Conservation (phyloP, 2,113 vertebrate species). For the Pluvialis apricaria region DNA sequence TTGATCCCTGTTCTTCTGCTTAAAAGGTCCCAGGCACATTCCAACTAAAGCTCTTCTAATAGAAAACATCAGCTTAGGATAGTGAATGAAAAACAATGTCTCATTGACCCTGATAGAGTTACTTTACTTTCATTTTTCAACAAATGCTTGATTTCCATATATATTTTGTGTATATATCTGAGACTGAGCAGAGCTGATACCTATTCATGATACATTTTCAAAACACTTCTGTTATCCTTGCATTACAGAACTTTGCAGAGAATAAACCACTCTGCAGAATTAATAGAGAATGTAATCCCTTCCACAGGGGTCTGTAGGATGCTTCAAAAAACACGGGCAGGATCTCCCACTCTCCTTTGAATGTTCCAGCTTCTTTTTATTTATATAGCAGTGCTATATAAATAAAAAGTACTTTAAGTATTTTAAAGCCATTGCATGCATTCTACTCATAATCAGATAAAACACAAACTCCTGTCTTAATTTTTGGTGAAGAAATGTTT, state of each 20-base stretch:
- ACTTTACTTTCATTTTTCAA: background rate
- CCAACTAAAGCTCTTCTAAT: background rate
- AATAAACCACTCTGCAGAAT: background rate
- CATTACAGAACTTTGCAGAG: background rate
- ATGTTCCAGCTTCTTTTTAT: background rate
- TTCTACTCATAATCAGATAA: background rate
- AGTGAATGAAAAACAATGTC: background rate
- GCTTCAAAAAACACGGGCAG: background rate
- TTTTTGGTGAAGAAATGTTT: background rate
- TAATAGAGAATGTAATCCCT: background rate
- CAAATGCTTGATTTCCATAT: background rate
- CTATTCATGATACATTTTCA: background rate
- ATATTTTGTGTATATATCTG: background rate
- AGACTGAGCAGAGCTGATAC: background rate
- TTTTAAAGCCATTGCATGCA: background rate
- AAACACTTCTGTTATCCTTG: background rate
- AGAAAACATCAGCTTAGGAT: background rate
- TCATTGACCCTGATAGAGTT: background rate
- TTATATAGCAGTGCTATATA: background rate
- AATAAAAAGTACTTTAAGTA: background rate
- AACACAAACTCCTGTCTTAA: background rate
- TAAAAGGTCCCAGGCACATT: background rate
- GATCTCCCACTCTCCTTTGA: background rate
- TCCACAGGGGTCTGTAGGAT: background rate
- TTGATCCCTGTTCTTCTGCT: background rate